Evolutionary conservation across 2,888 invertebrate species (phyloP), one percentile per base, ranked within the genome.

Genomic region (Hedychridium roseum): DNA sequence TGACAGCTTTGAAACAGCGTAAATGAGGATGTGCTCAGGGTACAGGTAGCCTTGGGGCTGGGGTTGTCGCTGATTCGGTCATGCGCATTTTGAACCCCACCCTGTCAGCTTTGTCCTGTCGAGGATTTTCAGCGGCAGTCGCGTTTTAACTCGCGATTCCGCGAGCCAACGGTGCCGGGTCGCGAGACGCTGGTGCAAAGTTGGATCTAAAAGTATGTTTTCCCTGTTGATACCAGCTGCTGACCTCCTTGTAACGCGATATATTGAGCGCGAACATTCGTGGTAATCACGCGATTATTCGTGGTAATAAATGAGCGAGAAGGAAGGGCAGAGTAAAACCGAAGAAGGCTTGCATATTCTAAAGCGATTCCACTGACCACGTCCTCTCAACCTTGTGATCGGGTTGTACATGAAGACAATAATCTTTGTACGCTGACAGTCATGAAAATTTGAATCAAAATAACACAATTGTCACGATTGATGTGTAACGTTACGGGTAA

Each of bases 61-160:
- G n/a, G n/a, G n/a, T n/a, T n/a, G n/a, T n/a, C n/a, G n/a, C n/a
- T n/a, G n/a, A n/a, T n/a, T 53, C 51, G 74, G 70, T 75, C 70
- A 64, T 69, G 75, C 75, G 76, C 74, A 61, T 17, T 51, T 62
- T 49, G 74, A 76, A 76, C 76, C 76, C 74, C 76, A 77, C 76
- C 76, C 76, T 74, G 63, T 73, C 65, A 23, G 9, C 23, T 5
- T 23, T 9, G 23, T 23, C 23, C 23, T 6, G 32, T 16, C n/a
- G 36, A 62, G 62, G 62, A 60, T 54, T 60, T 55, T 50, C 50
- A 43, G 57, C 61, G 46, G 51, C 55, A 68, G 66, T 70, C 66
- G 67, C 64, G 66, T 59, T 63, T 56, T 53, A 59, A 59, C 60
- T 64, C 68, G 68, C 70, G 68, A 61, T 70, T 68, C 68, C 66